These are phyloP conservation scores for Drosophila cognata DNA, from an alignment of 2,888 invertebrate species.

Conservation along the genomic window DNA sequence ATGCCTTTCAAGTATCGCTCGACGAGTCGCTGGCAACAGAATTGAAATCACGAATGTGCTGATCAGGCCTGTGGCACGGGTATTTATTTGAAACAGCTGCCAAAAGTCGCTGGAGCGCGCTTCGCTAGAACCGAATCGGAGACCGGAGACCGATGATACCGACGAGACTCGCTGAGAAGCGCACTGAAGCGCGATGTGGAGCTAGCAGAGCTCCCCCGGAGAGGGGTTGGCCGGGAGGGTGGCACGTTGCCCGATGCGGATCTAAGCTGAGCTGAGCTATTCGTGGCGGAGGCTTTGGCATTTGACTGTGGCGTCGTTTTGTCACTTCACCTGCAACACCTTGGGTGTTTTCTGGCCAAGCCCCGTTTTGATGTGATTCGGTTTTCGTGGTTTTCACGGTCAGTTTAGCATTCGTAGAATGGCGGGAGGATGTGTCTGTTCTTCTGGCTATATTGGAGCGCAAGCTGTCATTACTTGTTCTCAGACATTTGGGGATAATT, in stretches of 20 bases:
- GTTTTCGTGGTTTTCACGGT: constrained; percentile 68
- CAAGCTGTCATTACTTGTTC: constrained; percentile 57
- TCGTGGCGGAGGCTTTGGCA: constrained; percentile 61
- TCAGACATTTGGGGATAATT: constrained; percentile 48
- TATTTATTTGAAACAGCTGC: constrained; percentile 71
- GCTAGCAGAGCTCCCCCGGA: not conserved
- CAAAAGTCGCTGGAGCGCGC: constrained; percentile 27
- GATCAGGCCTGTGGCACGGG: constrained; percentile 38
- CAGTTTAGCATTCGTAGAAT: constrained; percentile 75
- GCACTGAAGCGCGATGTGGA: constrained; percentile 76
- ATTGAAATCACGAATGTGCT: constrained; percentile 73
- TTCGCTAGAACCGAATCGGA: constrained; percentile 54
- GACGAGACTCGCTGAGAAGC: constrained; percentile 36
- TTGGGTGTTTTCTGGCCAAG: constrained; percentile 44
- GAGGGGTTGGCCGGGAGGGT: not conserved
- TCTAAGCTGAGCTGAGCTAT: constrained; percentile 12
- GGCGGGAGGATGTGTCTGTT: constrained; percentile 63
- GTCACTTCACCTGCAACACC: constrained; percentile 76
- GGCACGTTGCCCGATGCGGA: constrained; percentile 4
- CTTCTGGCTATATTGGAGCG: constrained; percentile 4
- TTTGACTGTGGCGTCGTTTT: constrained; percentile 57
- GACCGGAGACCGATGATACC: constrained; percentile 17
- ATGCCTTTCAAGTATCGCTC: constrained; percentile 2
- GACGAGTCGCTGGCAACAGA: constrained; percentile 45
- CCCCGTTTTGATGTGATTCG: constrained; percentile 17